These are phyloP conservation scores for Tetraodon nigroviridis DNA, from an alignment of 2,113 vertebrate species.

Conservation along the genomic window DNA sequence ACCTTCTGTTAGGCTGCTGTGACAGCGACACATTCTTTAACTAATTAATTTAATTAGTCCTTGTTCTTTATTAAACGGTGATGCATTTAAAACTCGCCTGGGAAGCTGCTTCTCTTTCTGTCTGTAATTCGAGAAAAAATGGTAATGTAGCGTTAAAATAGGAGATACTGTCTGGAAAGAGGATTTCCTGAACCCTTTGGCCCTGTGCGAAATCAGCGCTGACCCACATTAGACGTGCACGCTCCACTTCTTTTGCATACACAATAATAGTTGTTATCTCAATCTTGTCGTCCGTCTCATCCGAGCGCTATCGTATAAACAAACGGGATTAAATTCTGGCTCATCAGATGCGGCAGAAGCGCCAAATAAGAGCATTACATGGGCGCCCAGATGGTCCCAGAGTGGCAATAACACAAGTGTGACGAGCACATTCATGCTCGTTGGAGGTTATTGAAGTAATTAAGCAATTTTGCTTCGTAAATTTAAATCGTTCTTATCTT, in stretches of 20 bases:
- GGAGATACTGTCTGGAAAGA: slow-evolving; percentile 36
- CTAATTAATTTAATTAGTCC: background rate
- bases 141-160: slow-evolving; percentile 25
- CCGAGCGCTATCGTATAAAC: slow-evolving; percentile 22
- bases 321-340: slow-evolving; percentile 47
- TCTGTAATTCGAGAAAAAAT: slow-evolving; percentile 2
- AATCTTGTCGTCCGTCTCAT: slow-evolving; percentile 31
- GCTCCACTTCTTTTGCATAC: slow-evolving; percentile 40
- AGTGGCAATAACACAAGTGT: background rate
- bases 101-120: slow-evolving; percentile 1
- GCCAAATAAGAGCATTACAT: slow-evolving; percentile 47
- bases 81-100: background rate
- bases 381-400: slow-evolving; percentile 44
- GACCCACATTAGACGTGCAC: slow-evolving; percentile 52
- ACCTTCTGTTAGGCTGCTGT: background rate
- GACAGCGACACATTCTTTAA: background rate
- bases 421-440: too few species aligned
- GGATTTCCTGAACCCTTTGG: slow-evolving; percentile 40
- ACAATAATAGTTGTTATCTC: slow-evolving; percentile 35
- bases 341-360: slow-evolving; percentile 40
- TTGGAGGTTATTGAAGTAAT: too few species aligned
- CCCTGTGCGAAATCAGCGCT: slow-evolving; percentile 36
- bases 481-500: too few species aligned
- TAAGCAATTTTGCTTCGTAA: too few species aligned
- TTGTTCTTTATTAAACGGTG: slow-evolving; percentile 2